Percentiles rank a stretch among this genome's conserved stretches.
These are phyloP conservation scores for Pinctada fucata DNA, from an alignment of 2,888 invertebrate species.

Conservation along the genomic window DNA sequence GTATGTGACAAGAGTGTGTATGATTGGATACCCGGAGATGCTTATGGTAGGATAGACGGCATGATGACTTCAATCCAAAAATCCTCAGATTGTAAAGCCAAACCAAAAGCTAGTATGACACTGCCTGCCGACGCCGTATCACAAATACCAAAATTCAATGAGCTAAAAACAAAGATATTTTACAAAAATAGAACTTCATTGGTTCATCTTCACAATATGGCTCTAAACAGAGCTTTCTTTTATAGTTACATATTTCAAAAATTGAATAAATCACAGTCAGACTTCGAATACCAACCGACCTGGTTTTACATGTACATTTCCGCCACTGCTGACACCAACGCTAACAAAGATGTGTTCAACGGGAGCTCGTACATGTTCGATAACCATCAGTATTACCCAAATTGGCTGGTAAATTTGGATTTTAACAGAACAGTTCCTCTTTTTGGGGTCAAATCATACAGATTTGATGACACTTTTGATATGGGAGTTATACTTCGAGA, in stretches of 20 bases:
- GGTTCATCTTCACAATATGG: constrained; percentile 96
- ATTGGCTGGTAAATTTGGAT: constrained; percentile 84
- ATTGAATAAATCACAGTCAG: constrained; percentile 51
- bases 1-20: constrained; percentile 29
- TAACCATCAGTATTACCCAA: constrained; percentile 93
- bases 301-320: constrained; percentile 98
- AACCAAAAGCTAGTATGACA: constrained; percentile 88
- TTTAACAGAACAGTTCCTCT: constrained; percentile 96
- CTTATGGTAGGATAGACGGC: constrained; percentile 17
- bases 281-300: constrained; percentile 93
- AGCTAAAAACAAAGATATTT: constrained; percentile 83
- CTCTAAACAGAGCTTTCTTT: constrained; percentile 94
- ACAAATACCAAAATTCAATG: constrained; percentile 80
- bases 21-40: constrained; percentile 19
- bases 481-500: constrained; percentile 95
- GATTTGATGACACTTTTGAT: constrained; percentile 80
- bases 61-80: constrained; percentile 20
- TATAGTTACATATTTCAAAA: constrained; percentile 62
- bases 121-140: constrained; percentile 90
- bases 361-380: constrained; percentile 94
- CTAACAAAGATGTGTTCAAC: constrained; percentile 88
- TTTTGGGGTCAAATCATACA: constrained; percentile 93
- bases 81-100: constrained; percentile 91
- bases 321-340: constrained; percentile 94
- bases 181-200: constrained; percentile 91